Base-by-base conservation (phyloP, 2,888 invertebrate species). In the Entomobrya proxima region DNA sequence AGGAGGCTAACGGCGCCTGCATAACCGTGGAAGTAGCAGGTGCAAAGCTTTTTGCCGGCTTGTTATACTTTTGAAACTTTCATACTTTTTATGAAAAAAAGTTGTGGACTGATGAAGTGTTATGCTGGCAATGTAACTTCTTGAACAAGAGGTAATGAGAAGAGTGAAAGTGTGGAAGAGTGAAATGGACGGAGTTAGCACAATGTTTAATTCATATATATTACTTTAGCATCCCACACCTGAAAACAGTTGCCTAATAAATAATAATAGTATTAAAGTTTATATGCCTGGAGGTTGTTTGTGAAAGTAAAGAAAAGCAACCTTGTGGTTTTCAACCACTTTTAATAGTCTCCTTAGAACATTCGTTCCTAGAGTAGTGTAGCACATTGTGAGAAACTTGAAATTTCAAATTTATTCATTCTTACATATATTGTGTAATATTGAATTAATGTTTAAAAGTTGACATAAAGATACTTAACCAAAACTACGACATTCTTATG, bases 161-260 rank as follows among this genome's bases (percentile, higher is more conserved):
- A 61, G 58, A 32, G 32, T 61, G 58, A 61, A 32, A 27, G 58
- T 32, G 15, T 30, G n/a, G 15, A 61, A 32, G n/a, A 32, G 27
- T n/a, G 13, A 18, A 61, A 61, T 32, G 32, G 55, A 27, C 24
- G 27, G 13, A 55, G 15, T n/a, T 7, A 32, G n/a, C 27, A 32
- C n/a, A 32, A 64, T 64, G 37, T 64, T 61, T 64, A 64, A 64
- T 64, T 64, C 64, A 55, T 55, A 55, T n/a, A 61, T 61, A 61
- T 61, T 32, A 32, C 18, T 61, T 6, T 61, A 61, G 30, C 32
- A 32, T 61, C 30, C 32, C 58, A 30, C 58, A 55, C 58, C 30
- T 32, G 32, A 15, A 61, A 30, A 61, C 32, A 61, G 15, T n/a
- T 11, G 55, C 27, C 1, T 24, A 55, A 27, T 27, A 55, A 55